A percentile compares a stretch with the other conserved stretches of the same genome.
These are phyloP conservation scores for Dryobota labecula DNA, from an alignment of 2,888 invertebrate genomes.

Conservation along the genomic window DNA sequence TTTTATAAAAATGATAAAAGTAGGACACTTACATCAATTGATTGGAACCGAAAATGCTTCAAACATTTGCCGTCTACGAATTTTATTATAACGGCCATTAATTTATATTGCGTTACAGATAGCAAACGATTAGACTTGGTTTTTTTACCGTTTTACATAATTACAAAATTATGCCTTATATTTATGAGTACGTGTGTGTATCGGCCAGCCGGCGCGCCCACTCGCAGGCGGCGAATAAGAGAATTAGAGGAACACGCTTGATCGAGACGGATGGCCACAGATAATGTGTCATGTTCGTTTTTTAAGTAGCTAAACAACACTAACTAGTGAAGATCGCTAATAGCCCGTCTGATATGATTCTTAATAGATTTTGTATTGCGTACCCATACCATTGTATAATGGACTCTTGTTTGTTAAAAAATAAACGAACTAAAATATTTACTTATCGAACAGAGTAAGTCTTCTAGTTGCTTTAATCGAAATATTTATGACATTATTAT, in stretches of 20 bases:
- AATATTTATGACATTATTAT: constrained; percentile 1
- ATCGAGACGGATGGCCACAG: constrained; percentile 83
- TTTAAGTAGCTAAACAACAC: constrained; percentile 81
- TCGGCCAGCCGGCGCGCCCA: constrained; percentile 77
- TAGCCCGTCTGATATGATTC: constrained; percentile 76
- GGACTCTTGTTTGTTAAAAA: constrained; percentile 42
- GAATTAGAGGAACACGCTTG: constrained; percentile 81
- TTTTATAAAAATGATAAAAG: constrained; percentile 82
- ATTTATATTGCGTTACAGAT: constrained; percentile 88
- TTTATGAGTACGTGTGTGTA: constrained; percentile 79
- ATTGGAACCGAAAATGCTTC: constrained; percentile 80
- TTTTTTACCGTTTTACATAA: constrained; percentile 89
- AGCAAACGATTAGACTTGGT: constrained; percentile 83
- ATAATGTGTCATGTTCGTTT: constrained; percentile 85
- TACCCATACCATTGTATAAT: constrained; percentile 20
- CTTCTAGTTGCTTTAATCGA: constrained; percentile 1
- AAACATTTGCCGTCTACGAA: constrained; percentile 83
- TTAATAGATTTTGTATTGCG: constrained; percentile 61
- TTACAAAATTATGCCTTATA: constrained; percentile 88
- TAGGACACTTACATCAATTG: constrained; percentile 83
- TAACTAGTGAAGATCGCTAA: constrained; percentile 80
- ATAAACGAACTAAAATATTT: constrained; percentile 1
- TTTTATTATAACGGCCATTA: constrained; percentile 86
- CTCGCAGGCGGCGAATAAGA: constrained; percentile 78
- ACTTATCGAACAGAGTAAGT: neutral